These are phyloP conservation scores for Rhipidura dahli DNA, from an alignment of 2,113 vertebrate species.

Conservation along the genomic window DNA sequence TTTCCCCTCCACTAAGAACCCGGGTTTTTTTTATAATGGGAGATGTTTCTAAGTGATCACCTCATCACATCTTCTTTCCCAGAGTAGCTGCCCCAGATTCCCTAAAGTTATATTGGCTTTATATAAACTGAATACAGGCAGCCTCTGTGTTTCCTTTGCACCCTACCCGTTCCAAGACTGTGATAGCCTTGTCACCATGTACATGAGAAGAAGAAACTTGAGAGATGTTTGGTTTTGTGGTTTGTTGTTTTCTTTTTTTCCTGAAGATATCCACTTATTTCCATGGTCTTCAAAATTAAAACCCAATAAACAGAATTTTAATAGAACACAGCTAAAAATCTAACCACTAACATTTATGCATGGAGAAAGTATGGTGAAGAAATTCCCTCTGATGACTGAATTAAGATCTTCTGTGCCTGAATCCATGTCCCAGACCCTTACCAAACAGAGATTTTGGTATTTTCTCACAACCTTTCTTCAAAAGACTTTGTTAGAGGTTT, in stretches of 20 bases:
- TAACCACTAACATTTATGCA: neutral
- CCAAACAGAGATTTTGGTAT: neutral
- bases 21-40: neutral
- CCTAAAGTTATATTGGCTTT: neutral
- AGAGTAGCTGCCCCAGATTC: neutral
- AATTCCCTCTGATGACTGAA: neutral
- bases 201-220: neutral
- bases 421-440: neutral
- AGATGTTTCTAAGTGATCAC: neutral
- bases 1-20: neutral
- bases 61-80: neutral
- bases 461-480: neutral
- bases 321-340: neutral
- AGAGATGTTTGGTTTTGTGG: neutral
- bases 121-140: neutral
- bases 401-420: neutral
- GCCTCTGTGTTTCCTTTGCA: neutral
- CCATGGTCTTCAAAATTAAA: neutral
- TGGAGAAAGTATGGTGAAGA: neutral
- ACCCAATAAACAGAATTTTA: neutral
- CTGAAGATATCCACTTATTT: neutral
- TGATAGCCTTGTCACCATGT: neutral
- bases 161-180: neutral
- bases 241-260: fast-evolving
- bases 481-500: neutral